phyloP scores from a whole-genome alignment of 2,113 vertebrate genomes.

The Alligator mississippiensis region DNA sequence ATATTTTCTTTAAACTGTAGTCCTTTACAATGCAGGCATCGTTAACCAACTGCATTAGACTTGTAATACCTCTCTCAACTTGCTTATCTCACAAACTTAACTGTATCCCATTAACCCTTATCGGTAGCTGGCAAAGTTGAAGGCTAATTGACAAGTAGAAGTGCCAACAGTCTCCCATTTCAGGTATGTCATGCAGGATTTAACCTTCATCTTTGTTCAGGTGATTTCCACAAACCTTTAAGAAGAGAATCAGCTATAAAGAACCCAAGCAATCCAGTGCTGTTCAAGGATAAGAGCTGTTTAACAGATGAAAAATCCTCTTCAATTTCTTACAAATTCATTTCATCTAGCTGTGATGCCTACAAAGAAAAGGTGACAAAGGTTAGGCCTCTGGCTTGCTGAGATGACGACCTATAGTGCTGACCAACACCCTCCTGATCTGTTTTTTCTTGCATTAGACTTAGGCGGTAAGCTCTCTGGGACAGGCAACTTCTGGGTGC shows the following conservation, averaged over 20 bases:
- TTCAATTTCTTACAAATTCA: neutral
- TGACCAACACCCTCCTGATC: neutral
- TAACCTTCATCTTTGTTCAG: slow-evolving; percentile 26
- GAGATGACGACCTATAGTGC: neutral
- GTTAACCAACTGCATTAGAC: neutral
- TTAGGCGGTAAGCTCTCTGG: neutral
- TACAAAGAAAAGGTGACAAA: neutral
- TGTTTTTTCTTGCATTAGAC: neutral
- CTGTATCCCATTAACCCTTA: neutral
- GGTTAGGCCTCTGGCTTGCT: neutral
- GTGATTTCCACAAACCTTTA: slow-evolving; percentile 1
- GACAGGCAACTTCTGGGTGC: neutral
- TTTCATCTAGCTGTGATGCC: neutral
- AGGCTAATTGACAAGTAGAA: neutral
- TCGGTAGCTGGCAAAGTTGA: neutral
- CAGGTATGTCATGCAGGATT: neutral
- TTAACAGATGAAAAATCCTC: neutral
- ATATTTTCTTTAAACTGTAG: neutral
- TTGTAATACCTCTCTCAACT: neutral
- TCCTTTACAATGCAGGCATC: neutral
- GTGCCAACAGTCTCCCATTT: neutral
- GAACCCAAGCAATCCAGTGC: neutral
- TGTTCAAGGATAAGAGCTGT: neutral
- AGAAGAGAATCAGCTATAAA: slow-evolving; percentile 6
- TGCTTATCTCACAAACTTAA: neutral